Evolutionary conservation across 2,113 vertebrate genomes (phyloP), one percentile per base, ranked within the genome.

Genomic region (Helogale parvula): DNA sequence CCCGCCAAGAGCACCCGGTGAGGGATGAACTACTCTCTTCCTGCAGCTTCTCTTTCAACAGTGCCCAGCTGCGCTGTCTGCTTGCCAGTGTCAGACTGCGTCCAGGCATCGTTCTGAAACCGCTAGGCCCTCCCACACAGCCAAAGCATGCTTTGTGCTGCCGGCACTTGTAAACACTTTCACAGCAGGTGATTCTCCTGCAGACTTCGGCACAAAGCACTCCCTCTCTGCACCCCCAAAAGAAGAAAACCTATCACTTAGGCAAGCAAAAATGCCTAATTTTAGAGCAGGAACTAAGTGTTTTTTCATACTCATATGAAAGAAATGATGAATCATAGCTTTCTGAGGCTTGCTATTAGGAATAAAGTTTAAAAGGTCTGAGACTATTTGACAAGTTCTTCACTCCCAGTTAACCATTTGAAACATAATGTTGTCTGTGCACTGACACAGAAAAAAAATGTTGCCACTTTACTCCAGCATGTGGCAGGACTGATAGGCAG

Each of bases 1-100:
- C 15, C 99, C 99, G 0, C 99, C 99, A 0, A 98, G 99, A 94
- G 99, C 99, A 15, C 98, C 98, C 79, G 98, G 99, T 99, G 57
- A 97, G 93, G n/a, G 83, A 0, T n/a, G 7, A 0, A 27, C 1
- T 15, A 3, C 0, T 38, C 50, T 7, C 0, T 17, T 50, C 29
- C 57, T 23, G 33, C 66, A 80, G n/a, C 76, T 89, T 60, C 38
- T 17, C 19, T 82, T 63, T 71, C 21, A 82, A 33, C 29, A 27
- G 25, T 38, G 0, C 45, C 47, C 35, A 8, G 3, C 31, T 85
- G 31, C 11, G 2, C 81, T 17, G 8, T 93, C 33, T 68, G 57
- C 90, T 74, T 86, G 66, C 72, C 80, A 31, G 72, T 35, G 85
- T 69, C 50, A 35, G 0, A 35, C 60, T n/a, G 13, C 19, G 52